These are phyloP conservation scores for Dinothrombium tinctorium DNA, from an alignment of 1,140 invertebrate genomes.

Conservation along the genomic window DNA sequence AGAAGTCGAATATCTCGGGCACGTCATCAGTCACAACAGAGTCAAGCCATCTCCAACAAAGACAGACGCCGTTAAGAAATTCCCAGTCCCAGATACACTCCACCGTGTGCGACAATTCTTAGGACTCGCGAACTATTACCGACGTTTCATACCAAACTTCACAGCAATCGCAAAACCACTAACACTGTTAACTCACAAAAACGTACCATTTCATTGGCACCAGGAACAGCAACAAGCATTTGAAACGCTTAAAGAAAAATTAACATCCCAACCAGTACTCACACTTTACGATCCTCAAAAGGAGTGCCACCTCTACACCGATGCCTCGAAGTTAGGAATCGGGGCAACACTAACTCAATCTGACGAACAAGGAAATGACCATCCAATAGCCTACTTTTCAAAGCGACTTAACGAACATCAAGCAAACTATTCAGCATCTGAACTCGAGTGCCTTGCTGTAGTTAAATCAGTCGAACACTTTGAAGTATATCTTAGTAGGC, in stretches of 20 bases:
- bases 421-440: background rate
- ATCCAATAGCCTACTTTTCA: conserved; percentile 24
- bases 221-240: background rate
- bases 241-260: background rate
- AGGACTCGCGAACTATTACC: conserved; percentile 24
- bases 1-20: conserved; percentile 14
- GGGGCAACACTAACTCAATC: conserved; percentile 25
- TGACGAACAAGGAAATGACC: conserved; percentile 20
- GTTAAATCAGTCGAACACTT: background rate
- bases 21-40: conserved; percentile 17
- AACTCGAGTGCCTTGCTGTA: too few species aligned
- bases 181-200: conserved; percentile 12
- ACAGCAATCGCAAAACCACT: conserved; percentile 19
- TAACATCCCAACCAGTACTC: background rate
- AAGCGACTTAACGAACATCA: conserved; percentile 8
- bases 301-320: background rate
- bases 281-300: conserved; percentile 9
- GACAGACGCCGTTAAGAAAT: background rate
- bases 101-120: conserved; percentile 23
- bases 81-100: background rate
- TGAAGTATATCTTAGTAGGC: background rate
- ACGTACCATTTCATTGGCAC: background rate
- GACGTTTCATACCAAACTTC: conserved; percentile 22
- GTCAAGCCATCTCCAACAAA: conserved; percentile 16
- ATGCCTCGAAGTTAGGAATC: conserved; percentile 23